Percentiles rank a stretch among this genome's conserved stretches.
phyloP scores from a whole-genome alignment of 2,113 vertebrate genomes.

The Ibidorhyncha struthersii region DNA sequence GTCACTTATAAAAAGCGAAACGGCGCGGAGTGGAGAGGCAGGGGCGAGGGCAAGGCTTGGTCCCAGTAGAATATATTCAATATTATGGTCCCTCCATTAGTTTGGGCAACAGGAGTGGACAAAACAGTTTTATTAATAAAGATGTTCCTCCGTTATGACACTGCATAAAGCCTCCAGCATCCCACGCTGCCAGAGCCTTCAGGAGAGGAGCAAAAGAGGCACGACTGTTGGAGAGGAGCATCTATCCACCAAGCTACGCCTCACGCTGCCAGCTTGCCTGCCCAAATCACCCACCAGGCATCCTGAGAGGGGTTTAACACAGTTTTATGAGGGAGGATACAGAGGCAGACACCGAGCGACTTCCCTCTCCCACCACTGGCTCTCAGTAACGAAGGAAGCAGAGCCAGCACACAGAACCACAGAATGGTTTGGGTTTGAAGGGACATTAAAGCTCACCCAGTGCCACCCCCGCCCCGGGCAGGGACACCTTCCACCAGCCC shows the following conservation, averaged over 20 bases:
- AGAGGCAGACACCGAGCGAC: fast-evolving
- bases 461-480: not conserved
- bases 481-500: no score
- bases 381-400: not conserved
- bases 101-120: not conserved
- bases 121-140: not conserved
- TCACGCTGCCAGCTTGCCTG: not conserved
- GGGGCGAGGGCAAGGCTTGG: not conserved
- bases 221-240: not conserved
- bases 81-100: not conserved
- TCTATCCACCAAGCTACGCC: fast-evolving
- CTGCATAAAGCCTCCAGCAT: not conserved
- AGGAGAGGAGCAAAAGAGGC: not conserved
- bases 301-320: no score
- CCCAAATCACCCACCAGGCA: not conserved
- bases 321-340: fast-evolving
- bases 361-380: not conserved
- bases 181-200: not conserved
- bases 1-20: not conserved
- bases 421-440: not conserved
- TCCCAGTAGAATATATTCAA: not conserved
- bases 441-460: not conserved
- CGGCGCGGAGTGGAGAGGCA: fast-evolving
- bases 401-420: not conserved
- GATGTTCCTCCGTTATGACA: not conserved